Base-by-base conservation (phyloP, 2,888 invertebrate genomes). In the Monochamus alternatus region DNA sequence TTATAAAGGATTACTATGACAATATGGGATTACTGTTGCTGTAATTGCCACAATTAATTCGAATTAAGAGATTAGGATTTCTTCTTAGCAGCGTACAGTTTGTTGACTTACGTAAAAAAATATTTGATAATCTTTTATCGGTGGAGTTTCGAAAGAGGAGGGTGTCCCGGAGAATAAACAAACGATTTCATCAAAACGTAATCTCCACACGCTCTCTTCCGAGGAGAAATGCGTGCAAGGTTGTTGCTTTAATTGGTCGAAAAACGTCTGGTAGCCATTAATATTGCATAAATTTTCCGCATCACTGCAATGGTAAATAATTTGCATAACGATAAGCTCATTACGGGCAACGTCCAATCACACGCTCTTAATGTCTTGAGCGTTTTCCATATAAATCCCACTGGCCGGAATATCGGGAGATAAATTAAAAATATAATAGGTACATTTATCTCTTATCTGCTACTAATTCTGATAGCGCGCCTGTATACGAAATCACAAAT, bases 321-420 rank as follows among this genome's bases (percentile, higher is more conserved):
- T 80, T 78, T 77, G 76, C 80, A 80, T 78, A 80, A 78, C 76
- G 73, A 71, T 75, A 69, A 71, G 73, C 77, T 77, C 74, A 78
- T 78, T 75, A 75, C 68, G 75, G 59, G 14, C 74, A 77, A 74
- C 77, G 58, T 73, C 78, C 78, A 80, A 80, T 78, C 76, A 74
- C 74, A 77, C 31, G 52, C 72, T 59, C n/a, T 55, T 8, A n/a
- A 55, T 55, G n/a, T 55, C 55, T 55, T 55, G 14, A 55, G n/a
- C 14, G 14, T 55, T 55, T 55, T 55, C 8, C 55, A 8, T 14
- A 55, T 55, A 55, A 55, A 55, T 55, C 55, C 3, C 22, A 55
- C 55, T 55, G 55, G 55, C 55, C 14, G 14, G 55, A 55, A n/a
- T 55, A 55, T n/a, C 14, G 55, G 14, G n/a, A 7, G n/a, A n/a